These are phyloP conservation scores for Stenichneumon culpator DNA, from an alignment of 2,888 invertebrate genomes.

Conservation along the genomic window DNA sequence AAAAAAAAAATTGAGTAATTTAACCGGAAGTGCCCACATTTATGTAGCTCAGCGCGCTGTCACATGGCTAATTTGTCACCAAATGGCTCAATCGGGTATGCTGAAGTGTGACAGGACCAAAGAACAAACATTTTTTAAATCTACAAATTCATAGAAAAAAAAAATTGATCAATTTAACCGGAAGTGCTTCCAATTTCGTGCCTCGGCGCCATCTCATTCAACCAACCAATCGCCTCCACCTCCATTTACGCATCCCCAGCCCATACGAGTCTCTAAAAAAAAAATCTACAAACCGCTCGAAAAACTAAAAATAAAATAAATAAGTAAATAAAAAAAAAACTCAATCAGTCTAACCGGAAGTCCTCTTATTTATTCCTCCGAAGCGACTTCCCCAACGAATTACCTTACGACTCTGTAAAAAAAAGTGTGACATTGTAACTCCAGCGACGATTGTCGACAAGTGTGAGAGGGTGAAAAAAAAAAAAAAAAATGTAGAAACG, in stretches of 20 bases:
- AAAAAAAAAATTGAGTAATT: no score
- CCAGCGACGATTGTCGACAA: not conserved
- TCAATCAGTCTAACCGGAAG: not conserved
- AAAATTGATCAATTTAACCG: no score
- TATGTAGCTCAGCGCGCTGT: not conserved
- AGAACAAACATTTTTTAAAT: not conserved
- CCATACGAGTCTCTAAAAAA: no score
- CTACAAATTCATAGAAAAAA: not conserved
- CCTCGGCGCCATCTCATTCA: no score
- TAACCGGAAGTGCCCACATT: no score
- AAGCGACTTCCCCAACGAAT: not conserved
- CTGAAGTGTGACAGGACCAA: not conserved
- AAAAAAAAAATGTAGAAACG: conserved; percentile 74
- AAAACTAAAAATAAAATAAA: not conserved
- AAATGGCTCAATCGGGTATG: conserved; percentile 43
- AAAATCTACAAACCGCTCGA: no score
- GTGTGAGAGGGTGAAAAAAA: conserved; percentile 41
- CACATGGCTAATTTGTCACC: conserved; percentile 48
- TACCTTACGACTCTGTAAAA: not conserved
- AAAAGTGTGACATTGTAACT: not conserved
- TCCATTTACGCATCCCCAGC: no score
- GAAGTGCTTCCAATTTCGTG: no score
- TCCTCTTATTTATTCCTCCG: not conserved
- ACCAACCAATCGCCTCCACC: no score
- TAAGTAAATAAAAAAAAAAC: not conserved